phyloP scores from a whole-genome alignment of 2,888 invertebrate species.

The Pyrochroa serraticornis region DNA sequence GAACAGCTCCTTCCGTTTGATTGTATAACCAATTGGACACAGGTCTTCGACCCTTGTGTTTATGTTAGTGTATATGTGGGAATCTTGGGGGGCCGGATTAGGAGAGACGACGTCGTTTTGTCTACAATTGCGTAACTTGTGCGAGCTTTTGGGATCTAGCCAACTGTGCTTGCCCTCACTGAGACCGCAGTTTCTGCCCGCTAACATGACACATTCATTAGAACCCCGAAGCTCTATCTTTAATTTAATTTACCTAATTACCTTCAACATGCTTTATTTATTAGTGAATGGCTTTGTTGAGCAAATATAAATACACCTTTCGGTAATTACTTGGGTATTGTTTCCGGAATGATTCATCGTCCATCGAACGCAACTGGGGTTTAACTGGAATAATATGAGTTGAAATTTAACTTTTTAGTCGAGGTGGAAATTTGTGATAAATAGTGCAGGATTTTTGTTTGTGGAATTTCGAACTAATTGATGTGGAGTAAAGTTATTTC shows the following conservation, averaged over 20 bases:
- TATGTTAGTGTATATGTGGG: constrained; percentile 15
- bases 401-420: too few relatives aligned
- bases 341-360: too few relatives aligned
- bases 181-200: constrained; percentile 10
- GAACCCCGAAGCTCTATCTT: constrained; percentile 6
- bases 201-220: constrained; percentile 27
- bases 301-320: too few relatives aligned
- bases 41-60: constrained; percentile 23
- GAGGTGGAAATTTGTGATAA: too few relatives aligned
- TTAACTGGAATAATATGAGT: too few relatives aligned
- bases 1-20: constrained; percentile 15
- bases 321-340: too few relatives aligned
- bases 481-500: too few relatives aligned
- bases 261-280: constrained; percentile 12
- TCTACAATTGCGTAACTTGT: constrained; percentile 14
- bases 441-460: too few relatives aligned
- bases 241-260: constrained; percentile 26
- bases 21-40: constrained; percentile 11
- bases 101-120: constrained; percentile 16
- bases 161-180: constrained; percentile 13
- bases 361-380: too few relatives aligned
- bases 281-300: too few relatives aligned
- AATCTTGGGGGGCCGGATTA: constrained; percentile 13
- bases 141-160: constrained; percentile 20
- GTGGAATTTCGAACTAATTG: too few relatives aligned